phyloP scores from a whole-genome alignment of 2,797 vertebrate genomes.

The Brachyrhaphis roseni region DNA sequence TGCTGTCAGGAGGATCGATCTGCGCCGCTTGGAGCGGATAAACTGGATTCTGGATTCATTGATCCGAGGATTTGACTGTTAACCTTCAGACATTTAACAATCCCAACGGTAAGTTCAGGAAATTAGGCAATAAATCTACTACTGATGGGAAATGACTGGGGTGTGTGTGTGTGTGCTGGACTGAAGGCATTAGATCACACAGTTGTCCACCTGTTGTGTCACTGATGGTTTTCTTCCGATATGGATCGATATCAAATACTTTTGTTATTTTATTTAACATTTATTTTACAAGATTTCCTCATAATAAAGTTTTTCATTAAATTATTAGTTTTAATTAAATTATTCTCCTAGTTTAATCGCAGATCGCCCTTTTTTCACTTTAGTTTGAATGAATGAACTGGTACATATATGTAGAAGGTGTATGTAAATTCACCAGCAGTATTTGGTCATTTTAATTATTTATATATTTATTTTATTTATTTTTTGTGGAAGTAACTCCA shows the following conservation, averaged over 20 bases:
- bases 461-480: too few species aligned
- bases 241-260: neutral
- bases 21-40: conserved; percentile 27
- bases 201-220: conserved; percentile 2
- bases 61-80: conserved; percentile 52
- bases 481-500: neutral
- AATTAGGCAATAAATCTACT: conserved; percentile 4
- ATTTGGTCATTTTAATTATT: too few species aligned
- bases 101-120: conserved; percentile 61
- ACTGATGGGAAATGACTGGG: neutral
- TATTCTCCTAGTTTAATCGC: neutral
- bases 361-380: neutral
- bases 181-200: neutral
- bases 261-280: too few species aligned
- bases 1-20: conserved; percentile 30
- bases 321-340: neutral
- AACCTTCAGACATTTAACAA: conserved; percentile 33
- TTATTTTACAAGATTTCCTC: neutral
- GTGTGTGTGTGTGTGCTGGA: neutral
- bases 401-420: too few species aligned
- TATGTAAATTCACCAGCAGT: too few species aligned
- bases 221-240: too few species aligned
- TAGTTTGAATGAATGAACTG: neutral
- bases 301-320: neutral
- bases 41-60: conserved; percentile 62